Base-by-base conservation (phyloP, 2,113 vertebrate species). In the Turdus rufiventris region DNA sequence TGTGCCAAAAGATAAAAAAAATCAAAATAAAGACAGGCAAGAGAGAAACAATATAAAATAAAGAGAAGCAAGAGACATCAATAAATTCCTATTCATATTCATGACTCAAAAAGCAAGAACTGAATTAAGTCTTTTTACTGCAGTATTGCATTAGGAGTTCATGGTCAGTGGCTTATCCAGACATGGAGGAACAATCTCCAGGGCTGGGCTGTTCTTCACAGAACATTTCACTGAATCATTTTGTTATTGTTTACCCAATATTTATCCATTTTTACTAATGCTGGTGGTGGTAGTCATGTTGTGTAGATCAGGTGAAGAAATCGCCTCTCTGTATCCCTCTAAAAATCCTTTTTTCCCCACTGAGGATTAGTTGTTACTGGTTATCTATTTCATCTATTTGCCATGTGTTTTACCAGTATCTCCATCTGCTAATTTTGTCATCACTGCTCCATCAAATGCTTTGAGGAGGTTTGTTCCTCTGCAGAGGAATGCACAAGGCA, bases 241-340 rank as follows among this genome's bases (percentile, higher is more conserved):
- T 54, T 62, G 6, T 83, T 76, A 19, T 42, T 24, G 42, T 36
- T 76, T 61, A 34, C 40, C 5, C 18, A n/a, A 21, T 31, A 12
- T 54, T 67, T 75, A 34, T 61, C 17, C 1, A 9, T 42, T 82
- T 85, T 67, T 58, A 26, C 12, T 67, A 24, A 62, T 26, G 11
- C 8, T 58, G 0, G 8, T 62, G 12, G 0, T 84, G 12, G 0
- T 53, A 42, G 3, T 28, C 4, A 5, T 31, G 5, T 19, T 62
- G 33, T 36, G 7, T 19, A 29, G 33, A 45, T 86, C 28, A 43
- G 5, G 12, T 50, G 4, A 15, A 45, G 47, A 67, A 85, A 77
- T 58, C 31, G 21, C 3, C 28, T 7, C 9, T 76, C 14, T 33
- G 9, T 14, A 31, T 57, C 40, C 45, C 19, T 40, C 18, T 18